Base-by-base conservation (phyloP, 2,797 vertebrate species). In the Neoniphon sammara region DNA sequence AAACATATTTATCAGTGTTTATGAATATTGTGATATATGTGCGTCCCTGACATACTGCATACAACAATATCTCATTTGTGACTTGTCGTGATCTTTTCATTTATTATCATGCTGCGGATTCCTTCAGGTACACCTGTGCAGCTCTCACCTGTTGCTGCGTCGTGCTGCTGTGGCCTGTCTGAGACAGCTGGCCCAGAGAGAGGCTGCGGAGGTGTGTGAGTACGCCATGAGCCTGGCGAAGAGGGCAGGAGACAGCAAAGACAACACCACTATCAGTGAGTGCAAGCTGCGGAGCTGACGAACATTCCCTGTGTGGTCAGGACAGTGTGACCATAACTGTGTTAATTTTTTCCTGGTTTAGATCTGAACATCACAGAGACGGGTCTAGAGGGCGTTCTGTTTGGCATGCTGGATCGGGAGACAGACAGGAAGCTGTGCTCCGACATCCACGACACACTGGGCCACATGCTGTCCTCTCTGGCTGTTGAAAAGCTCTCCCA, bases 361-460 rank as follows among this genome's bases (percentile, higher is more conserved):
- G 97, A 96, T 84, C 89, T 94, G 69, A 97, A 97, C 82, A 98
- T 99, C 91, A 98, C 96, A 17, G 98, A 99, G 90, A 99, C 96
- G 0, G 98, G 98, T 39, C 93, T 99, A 1, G 98, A 99, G 88
- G 98, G 98, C 0, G 97, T 98, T 70, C 93, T 99, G 50, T 99
- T 99, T 70, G 98, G 97, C 62, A 99, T 99, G 98, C 78, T 99
- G 90, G 98, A 99, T 87, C 94, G 97, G 0, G 98, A 99, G 92
- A 99, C 97, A 0, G 98, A 99, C 88, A 86, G 96, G 81, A 99
- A 99, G 87, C 80, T 99, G 62, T 99, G 98, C 87, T 96, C 97
- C 3, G 98, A 99, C 87, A 97, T 99, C 87, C 98, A 99, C 0
- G 98, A 99, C 91, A 99, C 98, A 0, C 89, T 99, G 87, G 97